These are phyloP conservation scores for Merodon equestris DNA, from an alignment of 2,888 invertebrate species.

Conservation along the genomic window DNA sequence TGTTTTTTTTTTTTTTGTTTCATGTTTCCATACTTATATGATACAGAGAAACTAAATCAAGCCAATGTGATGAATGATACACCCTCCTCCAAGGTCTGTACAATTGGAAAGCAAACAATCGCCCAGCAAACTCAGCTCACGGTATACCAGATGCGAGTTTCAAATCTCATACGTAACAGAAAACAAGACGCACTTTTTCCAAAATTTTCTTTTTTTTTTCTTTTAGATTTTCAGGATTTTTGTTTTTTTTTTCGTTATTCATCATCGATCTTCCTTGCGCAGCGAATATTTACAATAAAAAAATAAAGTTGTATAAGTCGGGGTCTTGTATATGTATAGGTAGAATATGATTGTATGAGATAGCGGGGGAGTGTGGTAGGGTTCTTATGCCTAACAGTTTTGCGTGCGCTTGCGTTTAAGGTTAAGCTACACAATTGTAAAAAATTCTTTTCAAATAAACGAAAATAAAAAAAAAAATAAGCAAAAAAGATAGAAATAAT, in stretches of 20 bases:
- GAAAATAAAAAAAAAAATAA: slow-evolving; percentile 24
- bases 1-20: too few relatives aligned
- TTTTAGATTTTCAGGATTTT: too few relatives aligned
- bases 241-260: slow-evolving; percentile 24
- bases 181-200: slow-evolving; percentile 12
- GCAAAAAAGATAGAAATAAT: slow-evolving; percentile 36
- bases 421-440: slow-evolving; percentile 27
- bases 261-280: slow-evolving; percentile 27
- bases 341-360: slow-evolving; percentile 1
- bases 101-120: too few relatives aligned
- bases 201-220: too few relatives aligned
- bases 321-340: slow-evolving; percentile 11
- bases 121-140: too few relatives aligned
- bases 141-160: neutral
- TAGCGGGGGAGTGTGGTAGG: neutral
- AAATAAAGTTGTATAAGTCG: slow-evolving; percentile 45
- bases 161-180: slow-evolving; percentile 26
- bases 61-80: neutral
- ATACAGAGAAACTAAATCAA: neutral
- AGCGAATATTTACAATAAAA: slow-evolving; percentile 65
- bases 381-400: slow-evolving; percentile 22
- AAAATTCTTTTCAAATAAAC: neutral
- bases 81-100: too few relatives aligned
- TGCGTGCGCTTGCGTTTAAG: slow-evolving; percentile 5
- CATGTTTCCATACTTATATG: neutral